Evolutionary conservation across 1,140 invertebrate species (phyloP).

Genomic region (Vollenhovia emeryi): DNA sequence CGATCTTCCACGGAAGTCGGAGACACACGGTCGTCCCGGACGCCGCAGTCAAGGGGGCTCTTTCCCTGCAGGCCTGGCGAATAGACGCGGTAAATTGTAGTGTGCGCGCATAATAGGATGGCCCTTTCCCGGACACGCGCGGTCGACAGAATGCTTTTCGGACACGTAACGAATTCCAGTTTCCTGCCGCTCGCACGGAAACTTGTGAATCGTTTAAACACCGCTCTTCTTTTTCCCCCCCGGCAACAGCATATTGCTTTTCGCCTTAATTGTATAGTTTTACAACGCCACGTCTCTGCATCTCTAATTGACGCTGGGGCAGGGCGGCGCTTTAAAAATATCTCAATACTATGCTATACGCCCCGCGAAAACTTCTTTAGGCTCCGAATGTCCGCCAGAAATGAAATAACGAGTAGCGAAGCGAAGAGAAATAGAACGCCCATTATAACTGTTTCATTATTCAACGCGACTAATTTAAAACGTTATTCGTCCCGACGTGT

Average conservation of each 20-base stretch:
- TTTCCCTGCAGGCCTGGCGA: constrained; percentile 25
- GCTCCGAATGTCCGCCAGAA: background rate
- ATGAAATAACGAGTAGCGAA: too few species aligned
- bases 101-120: constrained; percentile 49
- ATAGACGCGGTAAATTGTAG: constrained; percentile 44
- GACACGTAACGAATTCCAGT: constrained; percentile 28
- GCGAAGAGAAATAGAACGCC: background rate
- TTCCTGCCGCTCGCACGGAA: constrained; percentile 29
- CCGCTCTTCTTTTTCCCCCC: background rate
- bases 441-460: constrained; percentile 18
- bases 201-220: background rate
- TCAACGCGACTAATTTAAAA: constrained; percentile 11
- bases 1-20: background rate
- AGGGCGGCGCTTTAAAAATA: background rate
- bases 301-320: background rate
- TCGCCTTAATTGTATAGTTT: background rate
- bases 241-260: background rate
- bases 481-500: background rate
- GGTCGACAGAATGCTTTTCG: constrained; percentile 21
- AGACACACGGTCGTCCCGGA: constrained; percentile 17
- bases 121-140: constrained; percentile 17
- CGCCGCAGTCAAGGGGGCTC: constrained; percentile 39
- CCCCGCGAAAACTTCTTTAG: background rate
- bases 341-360: background rate
- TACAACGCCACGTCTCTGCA: too few species aligned